These are phyloP conservation scores for Sisyra terminalis DNA, from an alignment of 2,888 invertebrate species.

Conservation along the genomic window DNA sequence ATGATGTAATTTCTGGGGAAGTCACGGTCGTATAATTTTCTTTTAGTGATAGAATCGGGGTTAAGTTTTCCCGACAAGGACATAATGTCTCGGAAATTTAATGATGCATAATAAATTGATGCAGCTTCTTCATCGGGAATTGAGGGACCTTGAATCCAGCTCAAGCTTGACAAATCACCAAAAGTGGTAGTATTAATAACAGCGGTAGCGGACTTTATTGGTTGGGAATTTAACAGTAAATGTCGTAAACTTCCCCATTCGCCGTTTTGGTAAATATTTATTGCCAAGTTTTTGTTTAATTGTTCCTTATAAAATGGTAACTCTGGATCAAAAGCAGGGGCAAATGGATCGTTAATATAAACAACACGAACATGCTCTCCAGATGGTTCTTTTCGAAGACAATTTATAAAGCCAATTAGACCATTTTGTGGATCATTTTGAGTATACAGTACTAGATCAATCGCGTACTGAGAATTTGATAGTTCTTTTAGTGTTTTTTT, in stretches of 20 bases:
- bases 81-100: slow-evolving; percentile 45
- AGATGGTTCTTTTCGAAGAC: slow-evolving; percentile 58
- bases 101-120: slow-evolving; percentile 26
- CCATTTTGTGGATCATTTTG: slow-evolving; percentile 53
- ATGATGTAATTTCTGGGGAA: slow-evolving; percentile 27
- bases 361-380: slow-evolving; percentile 38
- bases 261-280: slow-evolving; percentile 56
- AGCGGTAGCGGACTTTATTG: slow-evolving; percentile 60
- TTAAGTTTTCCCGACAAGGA: slow-evolving; percentile 39
- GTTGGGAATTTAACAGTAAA: slow-evolving; percentile 45
- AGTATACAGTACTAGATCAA: slow-evolving; percentile 38
- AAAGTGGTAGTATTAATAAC: slow-evolving; percentile 55
- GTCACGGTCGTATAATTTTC: slow-evolving; percentile 30
- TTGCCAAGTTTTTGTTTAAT: slow-evolving; percentile 51
- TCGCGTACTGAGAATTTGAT: slow-evolving; percentile 18
- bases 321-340: slow-evolving; percentile 46
- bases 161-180: slow-evolving; percentile 74
- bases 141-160: slow-evolving; percentile 56
- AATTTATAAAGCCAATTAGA: slow-evolving; percentile 69
- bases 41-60: slow-evolving; percentile 26
- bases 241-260: slow-evolving; percentile 45
- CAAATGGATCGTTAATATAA: slow-evolving; percentile 41
- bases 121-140: not conserved
- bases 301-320: slow-evolving; percentile 48
- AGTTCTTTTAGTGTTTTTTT: slow-evolving; percentile 17